Evolutionary conservation across 2,113 vertebrate genomes (phyloP).

Genomic region (Sphaerodactylus townsendi): DNA sequence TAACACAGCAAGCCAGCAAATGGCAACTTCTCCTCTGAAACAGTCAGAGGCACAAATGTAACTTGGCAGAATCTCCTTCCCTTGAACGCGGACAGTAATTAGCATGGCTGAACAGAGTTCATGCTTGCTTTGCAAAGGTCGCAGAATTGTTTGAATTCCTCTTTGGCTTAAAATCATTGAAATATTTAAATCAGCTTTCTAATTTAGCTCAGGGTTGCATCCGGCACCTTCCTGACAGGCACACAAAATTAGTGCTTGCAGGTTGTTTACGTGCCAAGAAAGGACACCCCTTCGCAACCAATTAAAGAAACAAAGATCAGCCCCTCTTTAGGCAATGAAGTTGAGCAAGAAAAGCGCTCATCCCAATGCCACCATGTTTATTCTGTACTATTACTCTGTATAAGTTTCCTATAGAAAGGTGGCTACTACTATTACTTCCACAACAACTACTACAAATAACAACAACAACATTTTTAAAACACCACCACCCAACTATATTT

Average conservation of each 20-base stretch:
- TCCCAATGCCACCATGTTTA: constrained; percentile 14
- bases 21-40: constrained; percentile 37
- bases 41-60: constrained; percentile 51
- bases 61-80: constrained; percentile 45
- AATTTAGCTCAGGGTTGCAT: constrained; percentile 56
- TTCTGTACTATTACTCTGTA: not conserved
- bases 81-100: constrained; percentile 61
- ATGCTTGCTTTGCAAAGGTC: constrained; percentile 56
- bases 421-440: too few species aligned
- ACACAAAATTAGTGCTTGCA: constrained; percentile 64
- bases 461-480: too few species aligned
- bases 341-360: not conserved
- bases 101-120: constrained; percentile 50
- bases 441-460: too few species aligned
- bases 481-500: too few species aligned
- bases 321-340: not conserved
- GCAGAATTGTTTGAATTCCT: constrained; percentile 54
- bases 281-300: constrained; percentile 34
- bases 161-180: constrained; percentile 62
- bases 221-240: constrained; percentile 42
- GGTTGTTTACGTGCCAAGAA: constrained; percentile 46
- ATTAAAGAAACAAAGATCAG: constrained; percentile 42
- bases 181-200: constrained; percentile 67
- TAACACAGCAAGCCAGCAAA: constrained; percentile 35
- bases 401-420: fast-evolving